phyloP scores from a whole-genome alignment of 2,113 vertebrate species.

The Brienomyrus brachyistius region DNA sequence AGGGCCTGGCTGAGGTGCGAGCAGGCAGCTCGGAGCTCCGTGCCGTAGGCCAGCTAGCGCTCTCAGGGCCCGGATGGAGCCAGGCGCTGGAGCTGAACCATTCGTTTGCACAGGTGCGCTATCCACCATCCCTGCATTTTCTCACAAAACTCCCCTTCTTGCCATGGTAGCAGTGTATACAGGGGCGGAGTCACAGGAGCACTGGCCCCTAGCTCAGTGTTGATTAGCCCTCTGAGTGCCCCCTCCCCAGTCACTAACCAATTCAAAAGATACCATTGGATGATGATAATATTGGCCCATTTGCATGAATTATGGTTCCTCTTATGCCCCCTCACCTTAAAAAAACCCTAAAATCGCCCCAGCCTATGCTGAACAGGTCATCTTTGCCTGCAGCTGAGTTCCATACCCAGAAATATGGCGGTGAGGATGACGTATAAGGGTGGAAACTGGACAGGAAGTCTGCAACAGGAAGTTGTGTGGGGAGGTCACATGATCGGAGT shows the following conservation, averaged over 20 bases:
- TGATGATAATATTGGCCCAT: not conserved
- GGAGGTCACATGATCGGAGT: conserved; percentile 55
- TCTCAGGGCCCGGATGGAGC: conserved; percentile 45
- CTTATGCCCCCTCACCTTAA: not conserved
- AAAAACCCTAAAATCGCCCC: not conserved
- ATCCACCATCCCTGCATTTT: not conserved
- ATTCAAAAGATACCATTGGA: not conserved
- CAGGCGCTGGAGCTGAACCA: conserved; percentile 59
- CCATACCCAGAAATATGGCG: conserved; percentile 52
- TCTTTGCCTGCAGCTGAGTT: conserved; percentile 47
- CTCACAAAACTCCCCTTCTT: not conserved
- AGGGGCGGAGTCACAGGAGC: not conserved
- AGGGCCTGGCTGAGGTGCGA: conserved; percentile 46
- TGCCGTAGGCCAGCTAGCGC: conserved; percentile 43
- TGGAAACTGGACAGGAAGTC: conserved; percentile 40
- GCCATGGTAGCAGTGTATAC: not conserved
- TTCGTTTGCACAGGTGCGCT: conserved; percentile 62
- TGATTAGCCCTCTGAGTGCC: not conserved
- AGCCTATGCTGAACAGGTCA: not conserved
- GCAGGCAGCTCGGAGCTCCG: conserved; percentile 51
- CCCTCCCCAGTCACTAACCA: not conserved
- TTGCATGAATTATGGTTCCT: not conserved
- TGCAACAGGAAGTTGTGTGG: conserved; percentile 59
- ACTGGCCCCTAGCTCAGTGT: not conserved
- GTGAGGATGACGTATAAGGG: conserved; percentile 47